A percentile compares a stretch with the other conserved stretches of the same genome.
These are phyloP conservation scores for Disparrhopalites patrizii DNA, from an alignment of 2,888 invertebrate genomes.

Conservation along the genomic window DNA sequence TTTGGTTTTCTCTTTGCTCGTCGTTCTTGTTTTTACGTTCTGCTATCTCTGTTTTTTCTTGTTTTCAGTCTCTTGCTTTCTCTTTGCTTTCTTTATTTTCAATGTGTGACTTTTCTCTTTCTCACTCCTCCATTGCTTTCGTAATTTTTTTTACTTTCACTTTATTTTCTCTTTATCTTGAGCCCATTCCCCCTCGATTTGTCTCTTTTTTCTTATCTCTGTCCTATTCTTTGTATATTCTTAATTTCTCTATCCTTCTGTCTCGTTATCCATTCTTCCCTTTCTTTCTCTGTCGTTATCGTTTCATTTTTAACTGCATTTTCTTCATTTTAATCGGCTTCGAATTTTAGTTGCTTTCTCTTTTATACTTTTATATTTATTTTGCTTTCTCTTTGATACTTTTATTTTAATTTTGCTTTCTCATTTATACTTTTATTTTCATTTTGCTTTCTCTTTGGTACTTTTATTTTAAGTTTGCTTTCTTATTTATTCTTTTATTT, in stretches of 20 bases:
- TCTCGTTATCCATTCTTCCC: too few relatives aligned
- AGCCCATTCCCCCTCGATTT: not conserved
- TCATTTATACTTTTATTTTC: not conserved
- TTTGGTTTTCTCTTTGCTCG: not conserved
- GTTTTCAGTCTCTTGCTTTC: not conserved
- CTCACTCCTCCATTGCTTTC: not conserved
- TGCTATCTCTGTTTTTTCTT: too few relatives aligned
- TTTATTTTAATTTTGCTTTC: too few relatives aligned
- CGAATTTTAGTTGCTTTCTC: too few relatives aligned
- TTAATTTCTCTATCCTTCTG: too few relatives aligned
- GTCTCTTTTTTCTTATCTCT: not conserved
- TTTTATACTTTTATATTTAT: not conserved
- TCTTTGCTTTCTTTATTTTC: constrained; percentile 2
- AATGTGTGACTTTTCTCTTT: not conserved
- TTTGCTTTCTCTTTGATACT: not conserved
- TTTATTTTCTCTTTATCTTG: not conserved
- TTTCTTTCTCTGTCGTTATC: too few relatives aligned
- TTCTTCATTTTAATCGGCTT: not conserved
- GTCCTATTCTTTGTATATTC: not conserved
- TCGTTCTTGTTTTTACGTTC: too few relatives aligned
- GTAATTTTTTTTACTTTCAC: too few relatives aligned
- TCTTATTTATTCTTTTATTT: too few relatives aligned
- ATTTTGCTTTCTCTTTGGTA: not conserved
- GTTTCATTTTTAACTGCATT: not conserved
- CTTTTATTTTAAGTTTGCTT: too few relatives aligned